Evolutionary conservation across 64 coral and sea anemone species (phyloP).

Genomic region (Porites lutea): DNA sequence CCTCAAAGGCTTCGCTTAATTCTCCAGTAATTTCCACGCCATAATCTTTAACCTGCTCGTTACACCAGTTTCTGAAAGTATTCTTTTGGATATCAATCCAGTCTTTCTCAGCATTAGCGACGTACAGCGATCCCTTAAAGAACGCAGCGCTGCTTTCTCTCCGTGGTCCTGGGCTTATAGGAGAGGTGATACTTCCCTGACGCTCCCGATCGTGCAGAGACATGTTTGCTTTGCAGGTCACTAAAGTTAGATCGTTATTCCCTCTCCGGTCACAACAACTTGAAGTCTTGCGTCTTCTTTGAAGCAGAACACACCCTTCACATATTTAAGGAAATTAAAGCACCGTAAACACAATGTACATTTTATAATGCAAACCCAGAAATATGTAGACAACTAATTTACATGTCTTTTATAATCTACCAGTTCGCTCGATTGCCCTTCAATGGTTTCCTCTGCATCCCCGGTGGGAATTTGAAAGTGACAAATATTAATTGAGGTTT

Average conservation of each 20-base stretch:
- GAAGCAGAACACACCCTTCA: constrained; percentile 12
- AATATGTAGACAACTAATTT: constrained; percentile 49
- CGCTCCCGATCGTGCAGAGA: background rate
- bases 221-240: background rate
- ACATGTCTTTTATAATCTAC: background rate
- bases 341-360: constrained; percentile 39
- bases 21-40: constrained; percentile 67
- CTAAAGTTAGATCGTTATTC: background rate
- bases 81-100: constrained; percentile 96
- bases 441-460: background rate
- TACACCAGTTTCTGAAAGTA: constrained; percentile 96
- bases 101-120: constrained; percentile 84
- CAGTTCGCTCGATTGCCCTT: constrained; percentile 8
- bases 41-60: constrained; percentile 77
- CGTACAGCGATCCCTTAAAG: constrained; percentile 79
- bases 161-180: background rate
- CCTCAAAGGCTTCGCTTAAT: constrained; percentile 79
- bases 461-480: constrained; percentile 14
- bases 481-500: constrained; percentile 57
- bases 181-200: background rate
- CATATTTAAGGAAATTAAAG: constrained; percentile 34
- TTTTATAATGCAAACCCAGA: background rate
- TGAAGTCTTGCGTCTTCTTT: background rate
- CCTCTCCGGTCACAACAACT: background rate
- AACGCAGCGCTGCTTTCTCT: constrained; percentile 1